Base-by-base conservation (phyloP, 2,888 invertebrate species). In the Epirrhoe tristata region DNA sequence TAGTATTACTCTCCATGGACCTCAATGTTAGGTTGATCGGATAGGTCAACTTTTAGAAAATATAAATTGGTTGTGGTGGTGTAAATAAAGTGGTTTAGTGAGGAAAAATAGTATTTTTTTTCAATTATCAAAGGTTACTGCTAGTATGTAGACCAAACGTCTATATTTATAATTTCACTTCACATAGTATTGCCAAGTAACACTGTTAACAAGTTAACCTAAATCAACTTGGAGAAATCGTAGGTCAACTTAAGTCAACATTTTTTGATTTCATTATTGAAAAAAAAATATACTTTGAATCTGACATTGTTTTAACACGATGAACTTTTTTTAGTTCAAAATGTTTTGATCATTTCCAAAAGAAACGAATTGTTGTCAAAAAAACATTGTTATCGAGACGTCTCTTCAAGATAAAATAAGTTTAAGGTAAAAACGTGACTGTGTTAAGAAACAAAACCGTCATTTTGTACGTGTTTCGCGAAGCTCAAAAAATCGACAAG, bases 361-460 rank as follows among this genome's bases (percentile, higher is more conserved):
- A 66, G 69, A 72, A 48, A 43, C 8, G 56, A 72, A 66, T 74
- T 73, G 70, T 73, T 65, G 67, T 64, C 63, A 58, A 76, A 68
- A 75, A 69, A 74, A 54, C 69, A 67, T 70, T 67, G 64, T 70
- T 67, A 66, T 52, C 36, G 17, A 67, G 60, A 70, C 60, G 59
- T 59, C 61, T 70, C 75, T 71, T 70, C 66, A 63, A 77, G 75
- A 76, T 76, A 76, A 73, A 60, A 43, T 51, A 63, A 63, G 57
- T 61, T 58, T 61, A 63, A 64, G 51, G 48, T 64, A 39, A 67
- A 64, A 75, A 80, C 82, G 81, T 83, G 82, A 81, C 80, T 74
- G 14, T 64, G 17, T 63, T 77, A 58, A 57, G 72, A 74, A 75
- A 69, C 75, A 71, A 66, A 65, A 58, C 50, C 63, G 46, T 61